Evolutionary conservation across 2,888 invertebrate genomes (phyloP), one percentile per base, ranked within the genome.

Genomic region (Chrysopilus asiliformis): DNA sequence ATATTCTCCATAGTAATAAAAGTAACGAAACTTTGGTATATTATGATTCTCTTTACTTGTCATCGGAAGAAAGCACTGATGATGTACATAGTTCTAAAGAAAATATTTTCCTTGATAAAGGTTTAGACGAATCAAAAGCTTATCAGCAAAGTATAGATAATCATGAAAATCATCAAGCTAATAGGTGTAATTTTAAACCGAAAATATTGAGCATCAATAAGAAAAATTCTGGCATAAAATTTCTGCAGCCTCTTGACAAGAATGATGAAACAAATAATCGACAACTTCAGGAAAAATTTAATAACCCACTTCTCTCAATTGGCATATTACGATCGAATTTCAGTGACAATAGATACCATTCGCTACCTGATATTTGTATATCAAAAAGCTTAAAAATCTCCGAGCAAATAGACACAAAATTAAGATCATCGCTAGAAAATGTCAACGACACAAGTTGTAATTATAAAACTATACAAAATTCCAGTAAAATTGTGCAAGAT

Each of bases 351-450:
- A 76, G 78, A 53, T 80, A 76, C 51, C 72, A 74, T 57, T 79
- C 79, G 15, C 60, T 79, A 43, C 79, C 79, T 7, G 79, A 79
- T 56, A 74, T 79, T 31, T 74, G 75, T 38, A 73, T 75, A 16
- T 72, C 77, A 41, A 76, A 76, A 54, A 76, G 74, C 52, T 66
- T 79, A 42, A 70, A 75, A 49, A 76, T 75, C 52, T 78, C 74
- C 39, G 79, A 79, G 54, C 71, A 72, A 46, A 79, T 79, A 49
- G 79, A 80, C 55, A 72, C 74, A 38, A 78, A 79, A 54, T 57
- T 79, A 37, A 64, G 79, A 24, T 68, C 56, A 14, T 60, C 59
- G 9, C 62, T 60, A 13, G 9, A 24, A 4, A 24, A 32, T 14
- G 26, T 10, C 13, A 13, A n/a, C n/a, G 29, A 36, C 4, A n/a